Conservation (phyloP, 1,140 invertebrate genomes). For the Neodiprion pinetum region DNA sequence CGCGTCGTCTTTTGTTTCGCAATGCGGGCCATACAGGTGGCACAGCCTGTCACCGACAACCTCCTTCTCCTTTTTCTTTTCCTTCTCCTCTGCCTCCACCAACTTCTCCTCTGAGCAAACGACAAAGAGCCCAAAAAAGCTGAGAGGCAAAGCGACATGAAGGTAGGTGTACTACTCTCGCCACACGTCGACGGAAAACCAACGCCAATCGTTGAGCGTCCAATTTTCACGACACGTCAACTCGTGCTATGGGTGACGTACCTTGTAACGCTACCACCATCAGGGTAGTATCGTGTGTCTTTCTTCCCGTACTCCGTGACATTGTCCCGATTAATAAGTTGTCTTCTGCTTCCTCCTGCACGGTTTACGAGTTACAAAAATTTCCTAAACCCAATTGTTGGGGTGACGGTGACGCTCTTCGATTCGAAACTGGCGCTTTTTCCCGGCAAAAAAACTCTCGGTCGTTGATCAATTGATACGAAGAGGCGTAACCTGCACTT, state of each 20-base stretch:
- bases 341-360: background rate
- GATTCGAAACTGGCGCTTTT: too few relatives aligned
- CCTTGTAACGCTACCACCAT: slow-evolving; percentile 21
- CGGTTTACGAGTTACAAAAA: background rate
- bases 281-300: slow-evolving; percentile 46
- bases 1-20: slow-evolving; percentile 40
- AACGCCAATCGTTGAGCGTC: background rate
- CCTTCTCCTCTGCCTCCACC: too few relatives aligned
- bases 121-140: too few relatives aligned
- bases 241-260: slow-evolving; percentile 22
- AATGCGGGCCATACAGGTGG: slow-evolving; percentile 46
- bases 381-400: background rate
- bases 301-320: background rate
- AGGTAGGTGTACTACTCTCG: too few relatives aligned
- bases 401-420: too few relatives aligned
- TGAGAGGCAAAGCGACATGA: too few relatives aligned
- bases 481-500: background rate
- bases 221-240: slow-evolving; percentile 21
- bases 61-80: background rate
- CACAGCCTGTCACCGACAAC: slow-evolving; percentile 19
- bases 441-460: background rate
- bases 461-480: background rate
- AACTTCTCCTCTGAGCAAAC: too few relatives aligned
- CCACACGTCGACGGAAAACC: too few relatives aligned
- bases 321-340: slow-evolving; percentile 28